Base-by-base conservation (phyloP, 2,888 invertebrate species). In the Caenorhabditis imperialis region DNA sequence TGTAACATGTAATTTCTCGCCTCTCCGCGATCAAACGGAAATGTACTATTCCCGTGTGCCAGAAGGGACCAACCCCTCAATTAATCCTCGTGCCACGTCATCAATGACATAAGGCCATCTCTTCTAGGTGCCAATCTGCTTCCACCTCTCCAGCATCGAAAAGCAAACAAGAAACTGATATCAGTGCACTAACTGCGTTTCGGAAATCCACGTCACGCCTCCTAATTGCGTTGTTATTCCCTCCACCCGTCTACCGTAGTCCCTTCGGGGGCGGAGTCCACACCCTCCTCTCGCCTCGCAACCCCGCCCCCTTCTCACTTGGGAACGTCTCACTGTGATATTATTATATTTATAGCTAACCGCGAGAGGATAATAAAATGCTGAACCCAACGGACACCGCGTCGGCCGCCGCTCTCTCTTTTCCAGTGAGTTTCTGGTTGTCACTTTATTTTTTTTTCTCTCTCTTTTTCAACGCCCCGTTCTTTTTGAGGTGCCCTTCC, bases 401-500 rank as follows among this genome's bases (percentile, higher is more conserved):
- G 7, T 38, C 57, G 7, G 35, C 37, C 10, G 54, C 51, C 12
- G 65, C 65, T 4, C 40, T 65, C n/a, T 40, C 53, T 23, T 69
- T 69, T 38, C 47, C 69, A 40, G 69, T 60, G 20, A 47, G 51
- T 47, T 51, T 35, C 16, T 12, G 37, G 10, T 37, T 22, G 3
- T 45, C 14, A 18, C 44, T 14, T 12, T 57, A 33, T 1, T 38
- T 61, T 38, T 20, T 18, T 7, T 3, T 50, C 40, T 61, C 14
- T 12, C 22, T 14, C 45, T 44, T 55, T 18, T 42, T 53, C 37
- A 18, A 35, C n/a, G n/a, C n/a, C n/a, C n/a, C n/a, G n/a, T n/a
- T n/a, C n/a, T n/a, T n/a, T n/a, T n/a, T n/a, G n/a, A 69, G 42
- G 58, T 60, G 5, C 69, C 53, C 18, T 69, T 69, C 42, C 58